Base-by-base conservation (phyloP, 2,797 vertebrate species). In the Jordanella pulchra region DNA sequence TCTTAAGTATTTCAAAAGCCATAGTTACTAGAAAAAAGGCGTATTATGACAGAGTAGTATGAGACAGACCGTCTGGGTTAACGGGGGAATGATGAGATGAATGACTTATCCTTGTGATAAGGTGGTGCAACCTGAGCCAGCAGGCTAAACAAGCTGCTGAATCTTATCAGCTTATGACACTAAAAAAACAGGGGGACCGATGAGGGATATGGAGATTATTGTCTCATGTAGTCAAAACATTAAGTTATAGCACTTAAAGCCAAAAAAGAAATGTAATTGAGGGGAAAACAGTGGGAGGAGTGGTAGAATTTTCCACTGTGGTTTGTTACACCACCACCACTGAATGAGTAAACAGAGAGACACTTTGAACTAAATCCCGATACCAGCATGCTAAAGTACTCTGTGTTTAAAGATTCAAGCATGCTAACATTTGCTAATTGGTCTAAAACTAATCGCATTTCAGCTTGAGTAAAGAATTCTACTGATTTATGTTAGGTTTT, bases 171-270 rank as follows among this genome's bases (percentile, higher is more conserved):
- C 17, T 30, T 28, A 65, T 68, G 75, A 39, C 2, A 0, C 27
- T 71, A 47, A 15, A 5, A 4, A 51, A 44, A 14, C 1, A 7
- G 21, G 6, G 32, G 32, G 15, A 51, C 48, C 68, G 45, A 45
- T 2, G 0, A 0, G 11, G 11, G 15, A 51, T 21, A 9, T 71
- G 65, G 25, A 84, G 81, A 88, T 84, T 51, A 28, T 79, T 85
- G 82, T 87, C 84, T 84, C 32, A 17, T 1, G 4, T 42, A 88
- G 86, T 30, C 86, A 89, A 88, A 89, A 86, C 80, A 89, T 63
- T 15, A 68, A 42, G 28, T 65, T 1, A 14, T 28, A 11, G 50
- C 48, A 47, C 50, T 60, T 39, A 12, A 65, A 73, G 30, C 14
- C 56, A 1, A 44, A 72, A 72, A 65, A 72, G 4, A 0, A 27